These are phyloP conservation scores for Pseudococcus longispinus DNA, from an alignment of 2,888 invertebrate species.

Conservation along the genomic window DNA sequence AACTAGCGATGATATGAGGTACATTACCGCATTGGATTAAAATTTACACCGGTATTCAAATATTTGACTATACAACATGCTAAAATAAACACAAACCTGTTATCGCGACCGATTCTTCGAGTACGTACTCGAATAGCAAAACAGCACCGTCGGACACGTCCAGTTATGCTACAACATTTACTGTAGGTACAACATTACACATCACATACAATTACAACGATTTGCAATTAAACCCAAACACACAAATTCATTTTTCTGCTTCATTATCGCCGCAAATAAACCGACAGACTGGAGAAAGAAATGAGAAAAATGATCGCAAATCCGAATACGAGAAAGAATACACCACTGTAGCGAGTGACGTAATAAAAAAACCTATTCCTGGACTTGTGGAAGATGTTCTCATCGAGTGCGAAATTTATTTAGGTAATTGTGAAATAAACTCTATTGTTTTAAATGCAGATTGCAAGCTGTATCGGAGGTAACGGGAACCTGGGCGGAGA, in stretches of 20 bases:
- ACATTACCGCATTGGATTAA: background rate
- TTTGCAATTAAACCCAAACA: background rate
- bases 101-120: background rate
- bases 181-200: background rate
- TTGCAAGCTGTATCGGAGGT: background rate
- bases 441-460: constrained; percentile 17
- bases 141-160: background rate
- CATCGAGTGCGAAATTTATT: background rate
- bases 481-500: background rate
- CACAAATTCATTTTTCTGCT: background rate
- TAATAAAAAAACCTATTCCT: background rate
- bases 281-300: background rate
- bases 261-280: background rate
- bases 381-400: background rate
- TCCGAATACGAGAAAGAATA: background rate
- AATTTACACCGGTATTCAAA: constrained; percentile 22
- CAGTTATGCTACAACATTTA: background rate
- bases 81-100: constrained; percentile 32
- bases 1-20: background rate
- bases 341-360: background rate
- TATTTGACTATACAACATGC: background rate
- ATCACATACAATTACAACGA: background rate
- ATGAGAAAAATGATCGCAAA: background rate
- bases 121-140: background rate
- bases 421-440: background rate